These are phyloP conservation scores for Andrena fulva DNA, from an alignment of 2,888 invertebrate species.

Conservation along the genomic window DNA sequence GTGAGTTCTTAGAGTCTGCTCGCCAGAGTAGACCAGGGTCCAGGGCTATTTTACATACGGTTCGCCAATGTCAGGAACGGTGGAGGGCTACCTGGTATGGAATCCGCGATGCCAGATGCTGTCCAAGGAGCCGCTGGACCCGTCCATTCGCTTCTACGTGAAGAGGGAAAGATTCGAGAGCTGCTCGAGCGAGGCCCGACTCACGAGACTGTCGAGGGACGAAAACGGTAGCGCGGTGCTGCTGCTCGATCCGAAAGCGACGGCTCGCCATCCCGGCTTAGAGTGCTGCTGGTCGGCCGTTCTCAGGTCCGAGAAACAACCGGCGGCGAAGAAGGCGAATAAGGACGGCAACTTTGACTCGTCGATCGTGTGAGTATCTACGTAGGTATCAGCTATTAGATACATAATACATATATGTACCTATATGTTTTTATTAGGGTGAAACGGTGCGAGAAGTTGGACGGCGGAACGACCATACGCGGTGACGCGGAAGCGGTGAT, in stretches of 20 bases:
- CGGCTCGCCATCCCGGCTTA: conserved; percentile 84
- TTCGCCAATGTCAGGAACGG: conserved; percentile 63
- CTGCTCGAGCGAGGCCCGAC: conserved; percentile 83
- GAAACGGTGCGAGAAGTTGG: conserved; percentile 85
- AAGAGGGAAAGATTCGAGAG: conserved; percentile 86
- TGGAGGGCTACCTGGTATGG: conserved; percentile 86
- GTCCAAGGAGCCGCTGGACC: conserved; percentile 85
- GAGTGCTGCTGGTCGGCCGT: conserved; percentile 89
- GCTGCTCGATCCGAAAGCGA: conserved; percentile 72
- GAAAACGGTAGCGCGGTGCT: conserved; percentile 72
- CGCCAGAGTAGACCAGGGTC: not conserved
- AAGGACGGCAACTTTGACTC: conserved; percentile 78
- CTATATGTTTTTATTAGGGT: conserved; percentile 77
- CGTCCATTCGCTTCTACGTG: conserved; percentile 87
- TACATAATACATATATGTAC: no score
- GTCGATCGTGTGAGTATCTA: conserved; percentile 77
- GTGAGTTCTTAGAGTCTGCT: conserved; percentile 38
- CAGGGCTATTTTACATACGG: no score
- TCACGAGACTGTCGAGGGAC: conserved; percentile 75
- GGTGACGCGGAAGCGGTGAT: conserved; percentile 85
- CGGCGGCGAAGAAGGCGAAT: conserved; percentile 66
- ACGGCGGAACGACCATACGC: conserved; percentile 79
- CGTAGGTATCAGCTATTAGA: no score
- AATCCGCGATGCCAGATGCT: conserved; percentile 88
- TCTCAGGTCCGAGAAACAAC: conserved; percentile 83